Percentiles rank a stretch among this genome's conserved stretches.
phyloP scores from a whole-genome alignment of 2,113 vertebrate genomes.

The Clarias gariepinus region DNA sequence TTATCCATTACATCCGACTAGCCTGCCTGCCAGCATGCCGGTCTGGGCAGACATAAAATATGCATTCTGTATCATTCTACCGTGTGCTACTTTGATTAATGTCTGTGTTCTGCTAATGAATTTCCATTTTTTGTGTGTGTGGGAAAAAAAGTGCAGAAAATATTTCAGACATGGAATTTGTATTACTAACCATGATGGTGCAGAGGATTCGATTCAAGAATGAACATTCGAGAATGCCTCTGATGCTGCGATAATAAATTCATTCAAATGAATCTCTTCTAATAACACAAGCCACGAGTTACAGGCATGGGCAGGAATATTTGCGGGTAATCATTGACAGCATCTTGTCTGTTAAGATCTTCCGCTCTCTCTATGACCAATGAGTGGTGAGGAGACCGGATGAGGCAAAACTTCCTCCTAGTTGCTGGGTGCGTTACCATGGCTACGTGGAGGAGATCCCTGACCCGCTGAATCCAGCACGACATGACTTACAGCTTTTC shows the following conservation, averaged over 20 bases:
- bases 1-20: slow-evolving; percentile 61
- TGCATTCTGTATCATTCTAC: slow-evolving; percentile 13
- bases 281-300: not conserved
- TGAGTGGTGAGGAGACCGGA: slow-evolving; percentile 52
- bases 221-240: not conserved
- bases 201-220: too few species aligned
- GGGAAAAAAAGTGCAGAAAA: not conserved
- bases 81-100: slow-evolving; percentile 32
- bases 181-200: not conserved
- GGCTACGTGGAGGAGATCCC: slow-evolving; percentile 69
- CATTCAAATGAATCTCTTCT: not conserved
- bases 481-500: slow-evolving; percentile 59
- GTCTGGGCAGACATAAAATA: slow-evolving; percentile 34
- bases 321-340: slow-evolving; percentile 4
- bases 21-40: slow-evolving; percentile 47
- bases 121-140: not conserved
- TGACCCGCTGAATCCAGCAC: slow-evolving; percentile 59
- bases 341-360: slow-evolving; percentile 26
- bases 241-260: not conserved
- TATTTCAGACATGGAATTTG: not conserved
- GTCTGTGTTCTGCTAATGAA: not conserved
- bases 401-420: slow-evolving; percentile 62
- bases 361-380: slow-evolving; percentile 34
- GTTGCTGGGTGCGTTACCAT: slow-evolving; percentile 69
- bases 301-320: not conserved